Base-by-base conservation (phyloP, 1,140 invertebrate species). In the Geopemphigus sp. region DNA sequence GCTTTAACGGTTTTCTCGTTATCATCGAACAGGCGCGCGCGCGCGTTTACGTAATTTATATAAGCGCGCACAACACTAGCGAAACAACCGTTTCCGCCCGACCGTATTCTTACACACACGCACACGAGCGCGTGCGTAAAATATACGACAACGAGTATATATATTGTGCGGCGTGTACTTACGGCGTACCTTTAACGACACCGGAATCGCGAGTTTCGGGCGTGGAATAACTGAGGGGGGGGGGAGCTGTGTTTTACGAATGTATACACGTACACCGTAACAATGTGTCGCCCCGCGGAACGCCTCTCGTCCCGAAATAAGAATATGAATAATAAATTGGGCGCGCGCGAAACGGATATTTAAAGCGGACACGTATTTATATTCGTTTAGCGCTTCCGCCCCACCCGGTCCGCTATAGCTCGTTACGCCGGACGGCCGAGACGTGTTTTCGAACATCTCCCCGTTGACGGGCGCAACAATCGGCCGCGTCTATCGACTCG, bases 1-100 rank as follows among this genome's bases (percentile, higher is more conserved):
- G 59, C 74, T 39, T 78, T 78, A 78, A 78, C 74, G 74, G 74
- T 63, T 63, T 78, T 78, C 74, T 78, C 74, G 74, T 78, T 78
- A 78, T 78, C 74, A 63, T 78, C 56, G n/a, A 29, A 57, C 32
- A 8, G 3, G 32, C 32, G 32, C 32, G 32, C 32, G 3, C 3
- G 45, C 32, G 15, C 73, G 63, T 29, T 63, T 63, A 29, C 29
- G 63, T 45, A 66, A 47, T 66, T 39, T 17, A 45, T 14, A 63
- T 17, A 32, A 63, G 3, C 61, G 26, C 61, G 59, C 59, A 15
- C 29, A 19, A 32, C 61, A 32, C 26, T 17, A 26, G 15, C 29
- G 24, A 11, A 6, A 1, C 1, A 10, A 10, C 14, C 5, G 10
- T 50, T 6, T 19, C 1, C 19, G 54, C 32, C 64, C n/a, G n/a